Base-by-base conservation (phyloP, 2,797 vertebrate species). In the Esox lucius region DNA sequence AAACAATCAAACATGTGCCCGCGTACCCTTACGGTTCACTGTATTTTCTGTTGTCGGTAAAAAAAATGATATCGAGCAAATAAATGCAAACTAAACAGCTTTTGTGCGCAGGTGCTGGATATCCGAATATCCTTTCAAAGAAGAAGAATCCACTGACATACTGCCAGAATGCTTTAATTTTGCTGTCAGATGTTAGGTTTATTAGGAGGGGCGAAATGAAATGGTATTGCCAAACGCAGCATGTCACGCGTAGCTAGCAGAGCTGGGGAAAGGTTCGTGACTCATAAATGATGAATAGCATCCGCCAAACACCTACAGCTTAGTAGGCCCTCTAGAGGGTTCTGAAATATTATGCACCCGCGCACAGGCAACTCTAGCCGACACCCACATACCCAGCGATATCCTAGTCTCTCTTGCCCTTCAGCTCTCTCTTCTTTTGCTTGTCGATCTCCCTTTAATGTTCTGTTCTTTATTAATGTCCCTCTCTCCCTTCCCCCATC, bases 311-410 rank as follows among this genome's bases (percentile, higher is more conserved):
- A 51, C 51, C 67, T 24, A 49, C 16, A 53, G 11, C 49, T 71
- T 26, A 46, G 33, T 19, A 42, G 70, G 68, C 59, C 31, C 56
- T 42, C 49, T 26, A 46, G 42, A 24, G 67, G 19, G 39, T 22
- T 49, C 59, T n/a, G 39, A 46, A 67, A n/a, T 67, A 67, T 35
- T 66, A 33, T 42, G 22, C 65, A 56, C 72, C 31, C 46, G 24
- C 65, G 53, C 48, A 74, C 24, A 12, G 0, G n/a, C 19, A 22
- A 12, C 59, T 61, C 22, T 26, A 22, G 8, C 59, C 3, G 22
- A 56, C 61, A 13, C 61, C 61, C 61, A 28, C 22, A 11, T 15
- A 4, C 12, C 24, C 24, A 12, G 5, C 59, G 61, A 24, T 2
- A 59, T 7, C 12, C 59, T 24, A 26, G 13, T 28, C 61, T 64